phyloP scores from a whole-genome alignment of 1,140 invertebrate genomes.

The Papilio helenus region DNA sequence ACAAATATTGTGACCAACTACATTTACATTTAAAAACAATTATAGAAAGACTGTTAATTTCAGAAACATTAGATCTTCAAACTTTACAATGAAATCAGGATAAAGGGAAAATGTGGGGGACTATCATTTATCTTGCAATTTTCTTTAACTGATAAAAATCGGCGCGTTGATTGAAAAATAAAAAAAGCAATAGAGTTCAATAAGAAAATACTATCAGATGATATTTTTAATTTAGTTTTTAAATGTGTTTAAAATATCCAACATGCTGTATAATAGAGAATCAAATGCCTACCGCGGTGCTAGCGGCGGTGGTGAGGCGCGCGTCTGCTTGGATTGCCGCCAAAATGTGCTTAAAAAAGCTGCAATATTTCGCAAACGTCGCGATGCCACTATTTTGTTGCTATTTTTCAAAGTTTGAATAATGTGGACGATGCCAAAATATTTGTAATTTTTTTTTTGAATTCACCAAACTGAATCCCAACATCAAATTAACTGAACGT shows the following conservation, averaged over 20 bases:
- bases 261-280: not conserved
- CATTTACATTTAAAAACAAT: not conserved
- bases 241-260: not conserved
- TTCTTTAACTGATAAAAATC: not conserved
- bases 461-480: no score
- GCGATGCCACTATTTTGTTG: not conserved
- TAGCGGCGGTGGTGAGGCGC: not conserved
- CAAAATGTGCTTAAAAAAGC: conserved; percentile 23
- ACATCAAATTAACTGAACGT: no score
- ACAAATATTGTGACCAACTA: not conserved
- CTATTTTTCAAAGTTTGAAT: conserved; percentile 22
- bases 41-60: not conserved
- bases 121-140: not conserved
- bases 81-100: not conserved
- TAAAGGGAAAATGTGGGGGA: not conserved
- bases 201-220: not conserved
- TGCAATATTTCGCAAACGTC: conserved; percentile 7
- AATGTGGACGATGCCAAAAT: conserved; percentile 1
- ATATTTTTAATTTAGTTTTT: no score
- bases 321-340: not conserved
- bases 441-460: not conserved
- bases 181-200: not conserved
- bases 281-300: not conserved
- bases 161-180: not conserved
- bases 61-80: not conserved